Base-by-base conservation (phyloP, 2,888 invertebrate species). In the Cephus runcator region DNA sequence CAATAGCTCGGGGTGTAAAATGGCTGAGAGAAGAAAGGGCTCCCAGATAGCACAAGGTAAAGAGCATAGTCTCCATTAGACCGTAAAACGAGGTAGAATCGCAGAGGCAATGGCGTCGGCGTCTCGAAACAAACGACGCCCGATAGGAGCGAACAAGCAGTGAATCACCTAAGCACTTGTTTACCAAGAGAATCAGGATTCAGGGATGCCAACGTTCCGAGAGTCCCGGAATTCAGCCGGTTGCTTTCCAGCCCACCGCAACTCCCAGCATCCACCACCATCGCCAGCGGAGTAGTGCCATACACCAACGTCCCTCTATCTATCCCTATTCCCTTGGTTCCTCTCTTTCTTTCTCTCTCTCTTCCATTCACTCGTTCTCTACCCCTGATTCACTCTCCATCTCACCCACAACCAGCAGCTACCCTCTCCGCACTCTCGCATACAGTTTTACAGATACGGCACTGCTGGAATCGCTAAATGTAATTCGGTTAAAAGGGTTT, bases 401-500 rank as follows among this genome's bases (percentile, higher is more conserved):
- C 75, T 79, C 78, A 73, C 71, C 78, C 30, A 69, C 77, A 73
- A 56, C 23, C 15, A 56, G 4, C 56, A 56, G 6, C 56, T 56
- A 56, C 56, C 56, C 56, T 56, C 23, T 56, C 56, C 82, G 80
- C 81, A 80, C 82, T 79, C 80, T 81, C 82, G 81, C 82, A 82
- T 83, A 84, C 83, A 83, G 85, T 83, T 33, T 15, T 34, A 23
- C 36, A 34, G 35, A 75, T 73, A 77, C 86, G 86, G 86, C 85
- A 89, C 86, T 88, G 84, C 90, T 88, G 84, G 90, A 90, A 90
- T 90, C 88, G 88, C 90, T 90, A 90, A 90, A 90, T 90, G 90
- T 90, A 90, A 90, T 90, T 90, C 90, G 88, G 90, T 90, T 90
- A 90, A 90, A 90, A 90, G 90, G 90, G 90, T 90, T 90, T 90